A percentile compares a stretch with the other conserved stretches of the same genome.
phyloP scores from a whole-genome alignment of 1,140 invertebrate species.

The Anthonomus grandis region DNA sequence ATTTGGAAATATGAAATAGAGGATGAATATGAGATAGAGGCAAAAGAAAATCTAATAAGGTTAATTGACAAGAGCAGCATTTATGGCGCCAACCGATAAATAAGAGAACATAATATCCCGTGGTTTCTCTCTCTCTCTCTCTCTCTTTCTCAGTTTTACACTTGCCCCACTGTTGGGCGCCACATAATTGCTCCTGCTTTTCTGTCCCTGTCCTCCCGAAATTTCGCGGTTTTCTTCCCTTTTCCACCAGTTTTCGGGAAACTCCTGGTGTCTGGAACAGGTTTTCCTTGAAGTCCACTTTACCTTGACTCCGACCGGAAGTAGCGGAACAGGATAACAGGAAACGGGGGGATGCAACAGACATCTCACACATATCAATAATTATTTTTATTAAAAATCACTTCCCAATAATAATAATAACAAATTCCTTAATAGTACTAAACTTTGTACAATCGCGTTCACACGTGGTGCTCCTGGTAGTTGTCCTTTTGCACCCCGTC shows the following conservation, averaged over 20 bases:
- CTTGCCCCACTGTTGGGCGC: too few relatives aligned
- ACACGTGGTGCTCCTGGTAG: conserved; percentile 4
- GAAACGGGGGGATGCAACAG: too few relatives aligned
- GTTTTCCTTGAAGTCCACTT: conserved; percentile 20
- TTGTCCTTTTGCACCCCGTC: background rate
- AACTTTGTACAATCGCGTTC: background rate
- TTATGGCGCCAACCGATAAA: conserved; percentile 20
- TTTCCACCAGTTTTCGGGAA: conserved; percentile 23
- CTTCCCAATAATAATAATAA: background rate
- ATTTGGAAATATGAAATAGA: too few relatives aligned
- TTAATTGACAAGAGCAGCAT: conserved; percentile 34
- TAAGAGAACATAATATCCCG: too few relatives aligned
- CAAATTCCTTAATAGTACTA: background rate
- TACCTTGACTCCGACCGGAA: conserved; percentile 29
- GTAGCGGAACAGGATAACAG: conserved; percentile 25
- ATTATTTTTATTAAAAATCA: too few relatives aligned
- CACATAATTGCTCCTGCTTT: conserved; percentile 8
- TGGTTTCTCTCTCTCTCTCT: too few relatives aligned
- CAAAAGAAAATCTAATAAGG: conserved; percentile 34
- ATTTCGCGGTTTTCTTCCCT: conserved; percentile 30
- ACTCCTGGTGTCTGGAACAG: background rate
- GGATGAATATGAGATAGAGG: too few relatives aligned
- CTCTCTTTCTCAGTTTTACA: too few relatives aligned
- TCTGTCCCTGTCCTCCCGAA: conserved; percentile 18
- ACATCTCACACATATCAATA: too few relatives aligned